A percentile compares a stretch with the other conserved stretches of the same genome.
Evolutionary conservation across 2,113 vertebrate genomes (phyloP).

Genomic region (Pandion haliaetus): DNA sequence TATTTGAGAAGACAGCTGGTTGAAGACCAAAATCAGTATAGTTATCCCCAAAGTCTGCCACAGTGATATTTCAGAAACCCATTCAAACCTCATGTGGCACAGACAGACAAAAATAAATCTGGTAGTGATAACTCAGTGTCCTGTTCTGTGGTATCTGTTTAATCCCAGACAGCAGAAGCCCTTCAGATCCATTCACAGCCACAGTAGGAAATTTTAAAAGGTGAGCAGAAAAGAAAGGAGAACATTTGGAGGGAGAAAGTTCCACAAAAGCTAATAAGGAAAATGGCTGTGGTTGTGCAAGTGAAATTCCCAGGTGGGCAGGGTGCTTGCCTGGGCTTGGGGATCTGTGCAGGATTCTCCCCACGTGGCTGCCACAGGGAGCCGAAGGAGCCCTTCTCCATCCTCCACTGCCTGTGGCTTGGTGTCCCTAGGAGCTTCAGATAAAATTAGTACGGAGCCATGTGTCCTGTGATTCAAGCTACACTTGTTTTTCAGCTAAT

Average conservation of each 20-base stretch:
- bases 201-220: not conserved
- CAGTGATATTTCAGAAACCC: not conserved
- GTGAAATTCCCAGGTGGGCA: not conserved
- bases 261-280: not conserved
- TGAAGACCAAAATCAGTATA: slow-evolving; percentile 6
- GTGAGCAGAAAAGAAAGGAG: not conserved
- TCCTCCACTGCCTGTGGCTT: not conserved
- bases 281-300: not conserved
- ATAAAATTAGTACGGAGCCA: not conserved
- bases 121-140: not conserved
- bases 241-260: not conserved
- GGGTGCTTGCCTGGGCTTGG: not conserved
- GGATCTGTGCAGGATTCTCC: not conserved
- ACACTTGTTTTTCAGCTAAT: not conserved
- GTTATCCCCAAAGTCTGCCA: not conserved
- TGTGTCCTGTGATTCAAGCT: not conserved
- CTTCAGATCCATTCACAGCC: not conserved
- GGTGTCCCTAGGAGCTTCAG: not conserved
- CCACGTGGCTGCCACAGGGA: not conserved
- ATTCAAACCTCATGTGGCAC: not conserved
- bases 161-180: not conserved
- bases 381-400: not conserved
- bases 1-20: slow-evolving; percentile 42
- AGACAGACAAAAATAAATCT: not conserved
- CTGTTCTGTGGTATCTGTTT: not conserved